Evolutionary conservation across 1,140 invertebrate species (phyloP).

Genomic region (Drosophila nikananu): DNA sequence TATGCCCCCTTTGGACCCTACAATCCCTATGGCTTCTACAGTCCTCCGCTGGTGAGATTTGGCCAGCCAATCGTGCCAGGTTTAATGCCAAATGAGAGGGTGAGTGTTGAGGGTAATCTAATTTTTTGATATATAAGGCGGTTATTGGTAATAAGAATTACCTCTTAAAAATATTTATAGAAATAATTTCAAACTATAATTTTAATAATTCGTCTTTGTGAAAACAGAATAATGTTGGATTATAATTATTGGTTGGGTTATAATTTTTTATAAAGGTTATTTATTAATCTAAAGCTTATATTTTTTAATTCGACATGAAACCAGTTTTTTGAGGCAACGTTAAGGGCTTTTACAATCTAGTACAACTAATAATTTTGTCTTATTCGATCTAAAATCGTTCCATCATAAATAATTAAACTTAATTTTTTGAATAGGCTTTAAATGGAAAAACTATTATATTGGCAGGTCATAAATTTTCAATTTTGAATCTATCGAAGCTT

Average conservation of each 20-base stretch:
- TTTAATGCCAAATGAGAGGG: constrained; percentile 66
- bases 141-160: neutral
- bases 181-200: neutral
- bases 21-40: constrained; percentile 74
- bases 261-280: neutral
- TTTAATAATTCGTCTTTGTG: neutral
- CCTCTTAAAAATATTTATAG: neutral
- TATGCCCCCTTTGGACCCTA: constrained; percentile 81
- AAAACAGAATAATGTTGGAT: neutral
- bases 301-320: no score
- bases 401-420: neutral
- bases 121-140: no score
- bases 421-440: neutral
- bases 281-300: no score
- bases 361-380: neutral
- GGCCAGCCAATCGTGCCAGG: constrained; percentile 76
- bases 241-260: neutral
- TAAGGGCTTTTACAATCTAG: neutral
- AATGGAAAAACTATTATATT: no score
- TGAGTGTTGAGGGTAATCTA: constrained; percentile 19
- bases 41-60: constrained; percentile 85
- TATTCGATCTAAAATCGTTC: neutral
- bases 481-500: no score
- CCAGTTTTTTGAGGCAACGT: no score
- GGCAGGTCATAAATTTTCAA: no score